A percentile compares a stretch with the other conserved stretches of the same genome.
Evolutionary conservation across 2,888 invertebrate species (phyloP).

Genomic region (Xestia ashworthii): DNA sequence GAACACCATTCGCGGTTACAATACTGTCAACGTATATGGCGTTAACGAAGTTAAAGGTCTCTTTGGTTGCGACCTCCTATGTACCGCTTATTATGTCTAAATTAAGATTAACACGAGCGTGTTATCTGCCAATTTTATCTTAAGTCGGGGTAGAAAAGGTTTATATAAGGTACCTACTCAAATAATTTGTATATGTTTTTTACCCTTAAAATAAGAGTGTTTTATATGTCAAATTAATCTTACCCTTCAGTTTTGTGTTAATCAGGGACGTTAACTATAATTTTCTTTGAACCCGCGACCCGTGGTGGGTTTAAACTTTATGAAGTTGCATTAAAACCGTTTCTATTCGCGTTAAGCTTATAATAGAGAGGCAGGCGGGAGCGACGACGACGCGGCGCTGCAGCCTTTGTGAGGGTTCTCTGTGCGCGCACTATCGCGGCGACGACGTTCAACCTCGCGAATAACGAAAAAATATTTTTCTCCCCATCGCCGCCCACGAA

Average conservation of each 20-base stretch:
- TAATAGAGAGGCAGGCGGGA: slow-evolving; percentile 79
- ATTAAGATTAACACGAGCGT: slow-evolving; percentile 72
- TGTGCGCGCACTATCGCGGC: slow-evolving; percentile 76
- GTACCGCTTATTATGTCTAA: slow-evolving; percentile 79
- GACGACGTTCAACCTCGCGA: slow-evolving; percentile 75
- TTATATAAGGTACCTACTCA: background rate
- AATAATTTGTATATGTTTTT: no score
- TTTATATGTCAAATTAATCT: slow-evolving; percentile 61
- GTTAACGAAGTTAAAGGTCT: slow-evolving; percentile 82
- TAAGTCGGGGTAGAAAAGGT: slow-evolving; percentile 12
- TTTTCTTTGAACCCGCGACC: slow-evolving; percentile 77
- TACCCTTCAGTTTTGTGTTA: slow-evolving; percentile 76
- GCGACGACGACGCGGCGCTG: slow-evolving; percentile 63
- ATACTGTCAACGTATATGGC: slow-evolving; percentile 82
- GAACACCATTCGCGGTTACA: slow-evolving; percentile 80
- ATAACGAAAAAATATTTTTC: slow-evolving; percentile 85
- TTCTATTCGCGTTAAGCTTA: slow-evolving; percentile 81
- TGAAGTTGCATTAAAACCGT: slow-evolving; percentile 82
- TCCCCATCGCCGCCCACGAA: slow-evolving; percentile 79
- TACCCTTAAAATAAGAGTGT: slow-evolving; percentile 5
- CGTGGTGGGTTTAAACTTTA: slow-evolving; percentile 77
- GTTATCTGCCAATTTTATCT: slow-evolving; percentile 62
- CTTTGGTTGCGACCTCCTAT: slow-evolving; percentile 74
- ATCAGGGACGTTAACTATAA: slow-evolving; percentile 78
- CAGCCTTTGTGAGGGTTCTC: slow-evolving; percentile 79